These are phyloP conservation scores for Neoaliturus tenellus DNA, from an alignment of 2,888 invertebrate species.

Conservation along the genomic window DNA sequence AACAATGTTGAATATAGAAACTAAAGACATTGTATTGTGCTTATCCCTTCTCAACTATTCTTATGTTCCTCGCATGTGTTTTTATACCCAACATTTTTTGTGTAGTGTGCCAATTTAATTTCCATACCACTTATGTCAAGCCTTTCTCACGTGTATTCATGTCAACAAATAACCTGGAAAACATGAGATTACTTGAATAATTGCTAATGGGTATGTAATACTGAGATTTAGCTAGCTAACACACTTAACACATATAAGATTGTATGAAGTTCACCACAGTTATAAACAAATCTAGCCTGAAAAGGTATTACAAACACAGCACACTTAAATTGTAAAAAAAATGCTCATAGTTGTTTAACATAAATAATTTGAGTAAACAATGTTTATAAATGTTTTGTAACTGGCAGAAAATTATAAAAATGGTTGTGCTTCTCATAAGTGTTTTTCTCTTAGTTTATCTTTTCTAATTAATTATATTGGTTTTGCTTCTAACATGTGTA, in stretches of 20 bases:
- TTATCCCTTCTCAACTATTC: constrained; percentile 26
- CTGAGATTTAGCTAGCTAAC: constrained; percentile 12
- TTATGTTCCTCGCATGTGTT: constrained; percentile 45
- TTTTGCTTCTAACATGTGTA: too few species aligned
- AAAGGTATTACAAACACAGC: neutral
- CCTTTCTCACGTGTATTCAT: neutral
- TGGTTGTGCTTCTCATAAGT: too few species aligned
- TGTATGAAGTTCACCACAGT: neutral
- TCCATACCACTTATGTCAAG: neutral
- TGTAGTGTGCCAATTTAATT: constrained; percentile 36
- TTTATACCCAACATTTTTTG: constrained; percentile 31
- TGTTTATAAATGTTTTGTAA: too few species aligned
- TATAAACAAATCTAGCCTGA: neutral
- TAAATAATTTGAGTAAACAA: too few species aligned
- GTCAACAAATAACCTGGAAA: neutral
- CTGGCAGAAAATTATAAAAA: too few species aligned
- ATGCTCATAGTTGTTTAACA: too few species aligned
- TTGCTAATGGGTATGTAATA: neutral
- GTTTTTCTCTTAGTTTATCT: too few species aligned
- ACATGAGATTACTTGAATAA: too few species aligned
- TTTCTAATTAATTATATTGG: too few species aligned
- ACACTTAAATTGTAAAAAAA: neutral
- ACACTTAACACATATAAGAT: neutral
- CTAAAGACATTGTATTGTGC: constrained; percentile 43
- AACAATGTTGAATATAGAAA: constrained; percentile 16